Evolutionary conservation across 1,140 invertebrate species (phyloP).

Genomic region (Microplitis mediator): DNA sequence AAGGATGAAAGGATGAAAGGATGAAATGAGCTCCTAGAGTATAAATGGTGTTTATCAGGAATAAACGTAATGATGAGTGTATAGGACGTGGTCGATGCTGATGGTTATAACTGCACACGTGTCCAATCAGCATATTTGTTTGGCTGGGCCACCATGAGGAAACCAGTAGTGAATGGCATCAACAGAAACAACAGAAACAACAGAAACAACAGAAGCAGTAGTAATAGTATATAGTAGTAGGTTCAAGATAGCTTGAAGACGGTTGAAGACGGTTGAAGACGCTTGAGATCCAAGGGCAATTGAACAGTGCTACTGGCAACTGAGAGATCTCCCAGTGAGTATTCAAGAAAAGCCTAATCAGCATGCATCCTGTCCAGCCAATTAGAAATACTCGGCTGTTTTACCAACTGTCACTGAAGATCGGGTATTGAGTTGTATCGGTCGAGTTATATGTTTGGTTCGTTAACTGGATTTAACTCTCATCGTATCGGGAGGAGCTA

Average conservation of each 20-base stretch:
- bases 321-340: constrained; percentile 33
- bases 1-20: not conserved
- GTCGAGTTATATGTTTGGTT: constrained; percentile 59
- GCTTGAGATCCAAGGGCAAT: not conserved
- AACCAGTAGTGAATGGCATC: not conserved
- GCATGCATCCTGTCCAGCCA: constrained; percentile 59
- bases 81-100: constrained; percentile 23
- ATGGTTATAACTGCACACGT: constrained; percentile 37
- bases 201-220: too few relatives aligned
- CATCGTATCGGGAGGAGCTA: not conserved
- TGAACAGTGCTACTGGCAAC: not conserved
- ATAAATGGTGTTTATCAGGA: not conserved
- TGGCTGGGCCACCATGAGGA: constrained; percentile 36
- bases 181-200: too few relatives aligned
- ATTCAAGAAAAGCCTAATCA: constrained; percentile 60
- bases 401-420: constrained; percentile 59
- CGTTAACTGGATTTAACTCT: constrained; percentile 47
- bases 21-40: not conserved
- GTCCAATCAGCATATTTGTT: constrained; percentile 53
- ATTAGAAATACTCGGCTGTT: constrained; percentile 62
- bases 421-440: constrained; percentile 61
- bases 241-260: too few relatives aligned
- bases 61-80: too few relatives aligned
- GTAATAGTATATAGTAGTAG: too few relatives aligned
- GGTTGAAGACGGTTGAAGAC: not conserved